Evolutionary conservation across 1,140 invertebrate species (phyloP), one percentile per base, ranked within the genome.

Genomic region (Asobara japonica): DNA sequence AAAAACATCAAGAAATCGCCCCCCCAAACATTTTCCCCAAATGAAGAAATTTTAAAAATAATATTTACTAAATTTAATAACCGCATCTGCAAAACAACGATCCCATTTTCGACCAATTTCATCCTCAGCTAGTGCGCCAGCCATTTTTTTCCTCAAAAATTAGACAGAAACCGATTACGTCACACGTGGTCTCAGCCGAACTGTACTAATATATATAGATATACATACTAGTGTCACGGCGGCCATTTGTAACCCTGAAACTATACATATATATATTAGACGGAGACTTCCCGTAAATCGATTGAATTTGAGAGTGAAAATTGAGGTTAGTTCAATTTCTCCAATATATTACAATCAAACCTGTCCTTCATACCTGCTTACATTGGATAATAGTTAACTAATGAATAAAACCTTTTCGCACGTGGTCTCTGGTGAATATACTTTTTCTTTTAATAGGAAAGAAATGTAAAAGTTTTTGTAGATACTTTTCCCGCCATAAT

Each of bases 71-170:
- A 88, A 75, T 83, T 89, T 89, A 36, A 89, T 73, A 1, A 88
- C 73, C 1, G 83, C 83, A 62, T 89, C 87, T 8, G 84, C 83
- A n/a, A 88, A 81, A 76, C 88, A 89, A 18, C 80, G 83, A 71
- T 89, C 88, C 88, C 88, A 89, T 81, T 88, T 87, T 79, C 77
- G 80, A n/a, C 88, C 88, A 56, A 89, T 83, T 79, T 89, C 87
- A 48, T 89, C 86, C 67, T 89, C 88, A 29, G 79, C 36, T 82
- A 80, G 86, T 8, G 78, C 71, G 67, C 74, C 78, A 73, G 85
- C 81, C 86, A 87, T 87, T 83, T 86, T 86, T 83, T 60, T 56
- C 16, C 45, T 20, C 51, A 25, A 56, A 56, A 27, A 56, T 6
- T 11, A 18, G 51, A 56, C 51, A 56, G 22, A 25, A 25, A 7